Base-by-base conservation (phyloP, 1,140 invertebrate species). In the Caerostris extrusa region DNA sequence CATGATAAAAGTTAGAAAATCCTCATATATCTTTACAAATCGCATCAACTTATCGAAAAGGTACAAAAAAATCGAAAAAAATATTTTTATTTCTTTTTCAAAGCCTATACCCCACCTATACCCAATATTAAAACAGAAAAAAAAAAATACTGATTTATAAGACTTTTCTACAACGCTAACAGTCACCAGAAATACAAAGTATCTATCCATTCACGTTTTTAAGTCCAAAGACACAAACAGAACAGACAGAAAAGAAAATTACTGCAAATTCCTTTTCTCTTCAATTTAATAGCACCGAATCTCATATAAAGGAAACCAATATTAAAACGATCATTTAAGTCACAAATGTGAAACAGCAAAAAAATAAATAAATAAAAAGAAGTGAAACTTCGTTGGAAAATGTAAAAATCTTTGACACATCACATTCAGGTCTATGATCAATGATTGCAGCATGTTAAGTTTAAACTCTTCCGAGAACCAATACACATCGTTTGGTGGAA, bases 241-340 rank as follows among this genome's bases (percentile, higher is more conserved):
- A 60, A 67, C 12, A n/a, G 61, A 67, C n/a, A 67, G n/a, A 67
- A 67, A 67, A n/a, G 7, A 67, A 67, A 5, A 14, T 67, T 67
- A n/a, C 61, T 67, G 61, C 61, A 67, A 67, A 67, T 67, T 67
- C 61, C 61, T 67, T 67, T 67, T 67, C 61, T n/a, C 3, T 10
- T 17, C 14, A 67, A 14, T 67, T 67, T 67, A 67, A 67, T 67
- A 67, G 61, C 17, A 67, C 34, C 10, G 71, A 50, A 50, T 12
- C 71, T 77, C 50, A 19, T 50, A 77, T 77, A 77, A 77, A 50
- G 71, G 71, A 77, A 77, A 77, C 71, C 71, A 34, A 77, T 77
- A 77, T 77, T 77, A 77, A 77, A 77, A 50, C 71, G 71, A 77
- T 77, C 50, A 53, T 50, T 77, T 77, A 77, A 77, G 71, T 34